A percentile compares a stretch with the other conserved stretches of the same genome.
phyloP scores from a whole-genome alignment of 2,888 invertebrate species.

The Acrocyrtus sp. region DNA sequence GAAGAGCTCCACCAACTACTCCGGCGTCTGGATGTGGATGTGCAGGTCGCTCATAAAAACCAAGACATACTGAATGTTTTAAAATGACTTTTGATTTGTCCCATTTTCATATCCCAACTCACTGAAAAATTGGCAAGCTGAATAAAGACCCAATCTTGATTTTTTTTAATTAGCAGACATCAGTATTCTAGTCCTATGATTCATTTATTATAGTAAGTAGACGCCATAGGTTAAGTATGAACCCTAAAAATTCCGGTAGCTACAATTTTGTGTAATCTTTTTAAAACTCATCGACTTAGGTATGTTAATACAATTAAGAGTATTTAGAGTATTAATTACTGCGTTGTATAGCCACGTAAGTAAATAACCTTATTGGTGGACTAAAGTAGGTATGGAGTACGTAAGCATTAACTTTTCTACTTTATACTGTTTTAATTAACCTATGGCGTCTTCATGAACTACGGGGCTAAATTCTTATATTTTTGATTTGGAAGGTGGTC shows the following conservation, averaged over 20 bases:
- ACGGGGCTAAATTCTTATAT: constrained; percentile 15
- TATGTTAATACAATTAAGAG: no score
- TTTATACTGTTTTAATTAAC: no score
- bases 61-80: neutral
- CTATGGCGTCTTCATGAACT: constrained; percentile 56
- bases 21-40: constrained; percentile 47
- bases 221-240: constrained; percentile 57
- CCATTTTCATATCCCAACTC: no score
- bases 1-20: constrained; percentile 34
- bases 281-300: no score
- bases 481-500: constrained; percentile 19
- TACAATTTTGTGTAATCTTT: no score
- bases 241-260: no score
- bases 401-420: no score
- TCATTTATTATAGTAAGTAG: no score
- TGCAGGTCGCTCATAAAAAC: constrained; percentile 46
- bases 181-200: neutral
- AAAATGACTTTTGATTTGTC: neutral
- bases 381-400: no score
- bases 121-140: constrained; percentile 18
- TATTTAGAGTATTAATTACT: no score
- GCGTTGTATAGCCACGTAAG: no score
- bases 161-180: neutral
- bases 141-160: neutral
- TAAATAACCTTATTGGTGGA: no score